Evolutionary conservation across 2,888 invertebrate genomes (phyloP).

Genomic region (Polymixis lichenea): DNA sequence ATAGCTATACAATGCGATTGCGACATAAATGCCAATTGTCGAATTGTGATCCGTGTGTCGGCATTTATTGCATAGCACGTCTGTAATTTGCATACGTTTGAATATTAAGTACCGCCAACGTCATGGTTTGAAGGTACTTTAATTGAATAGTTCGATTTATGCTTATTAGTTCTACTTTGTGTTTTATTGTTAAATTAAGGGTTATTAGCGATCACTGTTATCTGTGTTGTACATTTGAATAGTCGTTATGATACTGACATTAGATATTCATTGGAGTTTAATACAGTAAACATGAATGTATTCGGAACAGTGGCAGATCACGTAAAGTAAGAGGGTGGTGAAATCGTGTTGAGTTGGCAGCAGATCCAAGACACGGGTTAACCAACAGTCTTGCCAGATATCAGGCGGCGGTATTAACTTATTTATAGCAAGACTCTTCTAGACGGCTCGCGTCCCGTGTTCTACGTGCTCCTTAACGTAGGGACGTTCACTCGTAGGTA

Average conservation of each 20-base stretch:
- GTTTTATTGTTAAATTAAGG: constrained; percentile 70
- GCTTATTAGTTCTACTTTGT: constrained; percentile 82
- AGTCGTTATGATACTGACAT: constrained; percentile 23
- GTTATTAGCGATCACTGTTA: constrained; percentile 37
- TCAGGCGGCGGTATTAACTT: constrained; percentile 76
- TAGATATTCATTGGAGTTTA: constrained; percentile 26
- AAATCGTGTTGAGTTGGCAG: constrained; percentile 64
- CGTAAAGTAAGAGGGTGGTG: constrained; percentile 49
- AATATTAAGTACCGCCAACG: constrained; percentile 87
- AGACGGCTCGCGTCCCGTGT: constrained; percentile 58
- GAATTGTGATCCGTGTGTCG: constrained; percentile 89
- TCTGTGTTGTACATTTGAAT: constrained; percentile 9
- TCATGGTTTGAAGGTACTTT: constrained; percentile 87
- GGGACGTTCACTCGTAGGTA: constrained; percentile 44
- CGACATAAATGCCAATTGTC: constrained; percentile 88
- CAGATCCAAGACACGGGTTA: constrained; percentile 67
- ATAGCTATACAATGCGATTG: constrained; percentile 81
- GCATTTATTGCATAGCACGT: constrained; percentile 90
- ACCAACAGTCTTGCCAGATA: constrained; percentile 69
- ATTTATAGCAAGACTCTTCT: constrained; percentile 80
- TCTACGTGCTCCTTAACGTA: constrained; percentile 69
- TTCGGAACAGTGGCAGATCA: constrained; percentile 48
- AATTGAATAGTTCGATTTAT: constrained; percentile 89
- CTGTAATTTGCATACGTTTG: constrained; percentile 90
- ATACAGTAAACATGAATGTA: constrained; percentile 25